A percentile compares a stretch with the other conserved stretches of the same genome.
These are phyloP conservation scores for Sinonovacula constricta DNA, from an alignment of 1,140 invertebrate genomes.

Conservation along the genomic window DNA sequence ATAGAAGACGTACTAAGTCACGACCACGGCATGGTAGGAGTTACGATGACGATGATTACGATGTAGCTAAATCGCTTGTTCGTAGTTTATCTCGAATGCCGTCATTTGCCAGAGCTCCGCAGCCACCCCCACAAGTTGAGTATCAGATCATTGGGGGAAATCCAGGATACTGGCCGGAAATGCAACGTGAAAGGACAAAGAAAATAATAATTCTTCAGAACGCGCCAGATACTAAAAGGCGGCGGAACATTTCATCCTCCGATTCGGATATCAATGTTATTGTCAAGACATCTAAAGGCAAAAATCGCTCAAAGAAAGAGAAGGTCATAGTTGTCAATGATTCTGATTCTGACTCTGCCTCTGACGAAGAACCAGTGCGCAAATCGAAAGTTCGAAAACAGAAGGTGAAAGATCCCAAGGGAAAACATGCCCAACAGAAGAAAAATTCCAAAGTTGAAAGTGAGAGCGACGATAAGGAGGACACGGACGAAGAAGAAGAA, in stretches of 20 bases:
- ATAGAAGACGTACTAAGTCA: constrained; percentile 25
- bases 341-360: constrained; percentile 33
- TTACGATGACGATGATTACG: constrained; percentile 45
- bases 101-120: constrained; percentile 14
- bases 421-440: constrained; percentile 8
- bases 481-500: not conserved
- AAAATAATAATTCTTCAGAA: constrained; percentile 27
- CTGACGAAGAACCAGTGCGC: not conserved
- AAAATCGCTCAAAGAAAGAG: not conserved
- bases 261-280: constrained; percentile 45
- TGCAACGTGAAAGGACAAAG: constrained; percentile 9
- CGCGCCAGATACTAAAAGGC: constrained; percentile 1
- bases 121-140: constrained; percentile 26
- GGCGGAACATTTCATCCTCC: constrained; percentile 30
- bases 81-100: constrained; percentile 38
- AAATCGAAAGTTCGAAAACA: constrained; percentile 9
- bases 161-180: constrained; percentile 16
- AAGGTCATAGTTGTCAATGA: constrained; percentile 13
- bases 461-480: constrained; percentile 6
- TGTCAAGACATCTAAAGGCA: constrained; percentile 13
- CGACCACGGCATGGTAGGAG: constrained; percentile 9
- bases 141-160: constrained; percentile 20
- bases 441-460: not conserved
- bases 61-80: constrained; percentile 40
- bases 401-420: constrained; percentile 2